A percentile compares a stretch with the other conserved stretches of the same genome.
Evolutionary conservation across 2,113 vertebrate species (phyloP).

Genomic region (Mystacornis crossleyi): DNA sequence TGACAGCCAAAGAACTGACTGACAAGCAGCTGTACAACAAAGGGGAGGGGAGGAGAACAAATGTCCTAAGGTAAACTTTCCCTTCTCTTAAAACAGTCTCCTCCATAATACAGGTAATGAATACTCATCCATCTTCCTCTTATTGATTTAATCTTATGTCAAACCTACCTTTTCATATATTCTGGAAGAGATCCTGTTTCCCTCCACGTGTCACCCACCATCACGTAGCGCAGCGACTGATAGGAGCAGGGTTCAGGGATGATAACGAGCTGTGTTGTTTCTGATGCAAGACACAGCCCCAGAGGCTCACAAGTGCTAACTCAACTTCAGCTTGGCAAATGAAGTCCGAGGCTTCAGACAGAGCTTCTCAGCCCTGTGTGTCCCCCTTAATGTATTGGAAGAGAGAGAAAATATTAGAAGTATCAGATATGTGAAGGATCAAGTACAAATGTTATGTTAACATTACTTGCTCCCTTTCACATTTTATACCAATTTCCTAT

Average conservation of each 20-base stretch:
- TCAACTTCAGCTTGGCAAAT: conserved; percentile 21
- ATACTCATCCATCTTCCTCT: conserved; percentile 45
- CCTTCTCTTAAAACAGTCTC: not conserved
- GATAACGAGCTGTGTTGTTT: not conserved
- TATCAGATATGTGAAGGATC: not conserved
- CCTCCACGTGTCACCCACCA: not conserved
- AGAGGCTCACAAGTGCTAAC: not conserved
- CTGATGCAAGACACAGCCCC: conserved; percentile 29
- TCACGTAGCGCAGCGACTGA: not conserved
- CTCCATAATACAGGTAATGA: not conserved
- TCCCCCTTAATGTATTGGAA: not conserved
- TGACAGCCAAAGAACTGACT: conserved; percentile 6
- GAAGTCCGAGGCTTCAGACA: not conserved
- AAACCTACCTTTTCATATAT: conserved; percentile 28
- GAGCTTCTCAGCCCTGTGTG: not conserved
- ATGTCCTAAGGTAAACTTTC: conserved; percentile 45
- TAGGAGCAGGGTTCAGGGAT: not conserved
- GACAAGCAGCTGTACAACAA: conserved; percentile 3
- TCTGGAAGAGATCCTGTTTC: not conserved
- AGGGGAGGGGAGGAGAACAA: not conserved
- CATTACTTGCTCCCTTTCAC: not conserved
- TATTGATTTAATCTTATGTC: conserved; percentile 47
- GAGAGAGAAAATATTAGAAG: not conserved
- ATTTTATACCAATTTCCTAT: not conserved
- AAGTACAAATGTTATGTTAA: not conserved